Evolutionary conservation across 2,888 invertebrate species (phyloP).

Genomic region (Gortyna flavago): DNA sequence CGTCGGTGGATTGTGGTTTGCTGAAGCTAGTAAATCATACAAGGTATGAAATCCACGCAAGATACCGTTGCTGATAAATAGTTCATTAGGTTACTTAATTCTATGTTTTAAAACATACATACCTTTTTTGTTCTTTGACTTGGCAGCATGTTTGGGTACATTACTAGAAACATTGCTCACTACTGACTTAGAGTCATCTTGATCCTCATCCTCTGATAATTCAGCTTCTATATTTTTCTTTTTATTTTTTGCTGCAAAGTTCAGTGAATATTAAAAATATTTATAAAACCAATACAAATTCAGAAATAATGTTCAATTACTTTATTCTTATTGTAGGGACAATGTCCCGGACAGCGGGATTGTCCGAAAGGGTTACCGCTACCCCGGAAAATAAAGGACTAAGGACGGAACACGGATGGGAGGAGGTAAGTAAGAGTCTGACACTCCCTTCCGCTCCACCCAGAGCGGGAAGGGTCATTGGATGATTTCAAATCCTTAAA

Average conservation of each 20-base stretch:
- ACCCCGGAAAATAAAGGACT: too few species aligned
- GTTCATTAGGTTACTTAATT: neutral
- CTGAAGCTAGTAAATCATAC: neutral
- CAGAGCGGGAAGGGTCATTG: too few species aligned
- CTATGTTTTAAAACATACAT: slow-evolving; percentile 15
- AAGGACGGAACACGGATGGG: too few species aligned
- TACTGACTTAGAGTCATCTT: slow-evolving; percentile 82
- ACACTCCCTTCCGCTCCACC: too few species aligned
- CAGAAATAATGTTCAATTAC: neutral
- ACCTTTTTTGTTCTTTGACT: slow-evolving; percentile 83
- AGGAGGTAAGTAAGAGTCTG: too few species aligned
- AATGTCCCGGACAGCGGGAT: too few species aligned
- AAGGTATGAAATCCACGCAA: neutral
- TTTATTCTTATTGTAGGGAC: neutral
- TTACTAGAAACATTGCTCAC: slow-evolving; percentile 83
- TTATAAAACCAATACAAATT: neutral
- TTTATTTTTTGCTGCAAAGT: slow-evolving; percentile 81
- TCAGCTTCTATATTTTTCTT: slow-evolving; percentile 86
- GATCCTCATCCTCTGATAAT: slow-evolving; percentile 88
- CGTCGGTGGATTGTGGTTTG: too few species aligned
- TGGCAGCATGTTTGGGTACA: slow-evolving; percentile 72
- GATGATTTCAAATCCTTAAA: too few species aligned
- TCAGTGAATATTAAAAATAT: neutral
- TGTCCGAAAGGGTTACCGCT: too few species aligned
- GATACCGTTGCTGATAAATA: neutral